Conservation (phyloP, 2,888 invertebrate species). For the Drosophila paranaensis region DNA sequence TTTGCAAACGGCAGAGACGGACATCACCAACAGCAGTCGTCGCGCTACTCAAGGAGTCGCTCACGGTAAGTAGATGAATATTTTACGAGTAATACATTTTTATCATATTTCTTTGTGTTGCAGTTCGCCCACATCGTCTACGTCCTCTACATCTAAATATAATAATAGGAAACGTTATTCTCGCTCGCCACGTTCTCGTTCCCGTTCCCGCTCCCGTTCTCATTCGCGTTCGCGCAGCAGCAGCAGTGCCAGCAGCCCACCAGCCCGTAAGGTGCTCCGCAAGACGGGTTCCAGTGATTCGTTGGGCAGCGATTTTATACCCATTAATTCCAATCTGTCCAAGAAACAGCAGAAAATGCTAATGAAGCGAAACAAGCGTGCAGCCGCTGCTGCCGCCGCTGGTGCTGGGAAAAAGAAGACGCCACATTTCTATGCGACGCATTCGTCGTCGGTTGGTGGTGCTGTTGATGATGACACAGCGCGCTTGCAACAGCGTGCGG, state of each 20-base stretch:
- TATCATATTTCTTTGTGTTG: constrained; percentile 20
- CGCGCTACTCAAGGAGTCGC: constrained; percentile 83
- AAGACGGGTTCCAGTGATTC: constrained; percentile 84
- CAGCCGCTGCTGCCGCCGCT: constrained; percentile 56
- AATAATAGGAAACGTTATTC: constrained; percentile 70
- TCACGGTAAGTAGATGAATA: constrained; percentile 75
- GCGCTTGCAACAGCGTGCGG: constrained; percentile 94
- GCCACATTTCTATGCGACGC: constrained; percentile 86
- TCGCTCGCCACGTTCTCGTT: constrained; percentile 64
- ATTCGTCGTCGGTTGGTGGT: constrained; percentile 88
- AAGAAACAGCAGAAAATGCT: constrained; percentile 84
- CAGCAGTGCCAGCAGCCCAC: constrained; percentile 52
- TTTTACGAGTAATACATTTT: too few species aligned
- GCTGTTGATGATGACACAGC: constrained; percentile 91
- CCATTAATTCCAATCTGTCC: constrained; percentile 74
- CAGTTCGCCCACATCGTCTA: constrained; percentile 75
- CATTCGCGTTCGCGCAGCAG: constrained; percentile 85
- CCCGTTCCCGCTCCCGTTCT: constrained; percentile 32
- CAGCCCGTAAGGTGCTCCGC: constrained; percentile 62
- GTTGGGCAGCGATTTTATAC: constrained; percentile 76
- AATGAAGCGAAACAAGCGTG: constrained; percentile 82
- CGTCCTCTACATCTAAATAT: constrained; percentile 68
- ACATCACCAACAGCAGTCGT: constrained; percentile 69
- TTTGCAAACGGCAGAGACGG: constrained; percentile 57
- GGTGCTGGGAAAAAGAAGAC: constrained; percentile 85